phyloP scores from a whole-genome alignment of 2,888 invertebrate genomes.

The Archaeoteleia sp. region DNA sequence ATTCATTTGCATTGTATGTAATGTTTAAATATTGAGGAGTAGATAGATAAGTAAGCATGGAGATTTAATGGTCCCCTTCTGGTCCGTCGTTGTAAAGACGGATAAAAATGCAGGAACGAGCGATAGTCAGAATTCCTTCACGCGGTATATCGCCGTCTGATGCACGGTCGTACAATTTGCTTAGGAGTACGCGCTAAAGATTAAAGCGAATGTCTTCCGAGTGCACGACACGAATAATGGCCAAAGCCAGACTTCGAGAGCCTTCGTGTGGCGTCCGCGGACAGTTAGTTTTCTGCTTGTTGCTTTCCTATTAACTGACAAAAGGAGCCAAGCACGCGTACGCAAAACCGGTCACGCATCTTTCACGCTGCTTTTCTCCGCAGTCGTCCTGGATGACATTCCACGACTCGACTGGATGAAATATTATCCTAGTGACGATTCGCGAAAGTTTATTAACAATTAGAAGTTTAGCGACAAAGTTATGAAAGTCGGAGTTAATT shows the following conservation, averaged over 20 bases:
- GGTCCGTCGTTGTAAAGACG: slow-evolving; percentile 17
- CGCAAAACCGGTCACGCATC: slow-evolving; percentile 27
- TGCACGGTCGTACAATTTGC: slow-evolving; percentile 42
- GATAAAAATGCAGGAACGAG: no score
- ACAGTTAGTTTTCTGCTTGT: slow-evolving; percentile 47
- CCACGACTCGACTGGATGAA: slow-evolving; percentile 33
- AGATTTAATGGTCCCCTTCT: slow-evolving; percentile 24
- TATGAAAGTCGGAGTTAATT: no score
- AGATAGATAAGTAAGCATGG: no score
- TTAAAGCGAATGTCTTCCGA: slow-evolving; percentile 47
- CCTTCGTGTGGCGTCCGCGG: slow-evolving; percentile 28
- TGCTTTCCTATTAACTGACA: slow-evolving; percentile 50
- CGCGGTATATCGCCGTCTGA: slow-evolving; percentile 43
- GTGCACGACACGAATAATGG: slow-evolving; percentile 42
- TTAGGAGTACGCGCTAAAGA: slow-evolving; percentile 47
- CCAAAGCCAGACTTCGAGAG: slow-evolving; percentile 22
- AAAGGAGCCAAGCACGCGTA: slow-evolving; percentile 41
- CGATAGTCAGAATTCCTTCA: slow-evolving; percentile 28
- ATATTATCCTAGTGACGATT: slow-evolving; percentile 40
- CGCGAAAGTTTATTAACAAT: slow-evolving; percentile 46
- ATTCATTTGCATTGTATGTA: no score
- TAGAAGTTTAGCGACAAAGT: slow-evolving; percentile 23
- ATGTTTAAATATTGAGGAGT: no score
- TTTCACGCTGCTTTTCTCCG: slow-evolving; percentile 28
- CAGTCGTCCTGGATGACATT: slow-evolving; percentile 34